Conservation (phyloP, 2,113 vertebrate species). For the Chlorodrepanis virens region DNA sequence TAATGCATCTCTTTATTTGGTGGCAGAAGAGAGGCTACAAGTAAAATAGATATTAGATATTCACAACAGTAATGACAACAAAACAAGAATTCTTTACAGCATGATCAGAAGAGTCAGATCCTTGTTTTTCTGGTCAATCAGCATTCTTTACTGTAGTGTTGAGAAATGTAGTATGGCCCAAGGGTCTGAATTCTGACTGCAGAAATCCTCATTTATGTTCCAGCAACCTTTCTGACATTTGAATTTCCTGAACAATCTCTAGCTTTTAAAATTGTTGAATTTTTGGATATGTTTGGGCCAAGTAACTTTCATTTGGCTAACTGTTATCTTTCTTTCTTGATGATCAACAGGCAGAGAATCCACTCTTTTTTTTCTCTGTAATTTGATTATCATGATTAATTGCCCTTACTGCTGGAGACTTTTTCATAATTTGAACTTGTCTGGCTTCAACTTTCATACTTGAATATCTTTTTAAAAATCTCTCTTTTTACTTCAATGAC, state of each 20-base stretch:
- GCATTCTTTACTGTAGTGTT: background rate
- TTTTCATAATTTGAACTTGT: background rate
- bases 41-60: background rate
- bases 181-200: background rate
- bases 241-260: background rate
- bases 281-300: background rate
- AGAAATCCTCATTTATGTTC: background rate
- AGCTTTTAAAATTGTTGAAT: background rate
- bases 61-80: background rate
- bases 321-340: background rate
- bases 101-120: background rate
- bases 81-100: background rate
- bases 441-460: background rate
- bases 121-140: background rate
- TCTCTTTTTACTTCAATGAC: background rate
- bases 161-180: background rate
- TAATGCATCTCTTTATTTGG: background rate
- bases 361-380: accelerated
- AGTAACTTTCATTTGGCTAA: background rate
- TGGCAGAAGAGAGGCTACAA: background rate
- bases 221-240: background rate
- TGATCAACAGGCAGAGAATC: background rate
- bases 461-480: background rate
- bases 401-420: background rate
- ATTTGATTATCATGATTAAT: background rate